Percentiles rank a stretch among this genome's conserved stretches.
Conservation (phyloP, 2,888 invertebrate genomes). For the Microchrysa polita region DNA sequence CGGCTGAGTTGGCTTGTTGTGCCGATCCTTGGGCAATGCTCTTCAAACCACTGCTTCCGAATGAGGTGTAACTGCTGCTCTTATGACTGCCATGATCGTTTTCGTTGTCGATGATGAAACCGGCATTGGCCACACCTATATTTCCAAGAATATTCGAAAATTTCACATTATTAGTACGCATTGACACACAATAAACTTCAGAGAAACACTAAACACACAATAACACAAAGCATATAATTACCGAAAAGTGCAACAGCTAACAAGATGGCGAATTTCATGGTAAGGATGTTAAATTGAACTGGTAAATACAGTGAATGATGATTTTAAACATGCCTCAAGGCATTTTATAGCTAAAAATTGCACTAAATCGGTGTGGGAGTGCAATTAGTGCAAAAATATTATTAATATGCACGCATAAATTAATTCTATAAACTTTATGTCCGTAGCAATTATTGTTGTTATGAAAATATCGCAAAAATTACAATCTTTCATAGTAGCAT, state of each 20-base stretch:
- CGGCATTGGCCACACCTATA: slow-evolving; percentile 22
- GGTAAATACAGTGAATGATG: not conserved
- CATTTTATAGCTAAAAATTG: not conserved
- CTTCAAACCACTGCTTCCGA: slow-evolving; percentile 73
- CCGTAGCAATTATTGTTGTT: too few relatives aligned
- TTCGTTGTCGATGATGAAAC: not conserved
- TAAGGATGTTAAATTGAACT: not conserved
- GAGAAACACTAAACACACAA: not conserved
- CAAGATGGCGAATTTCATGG: slow-evolving; percentile 19
- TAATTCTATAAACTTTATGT: too few relatives aligned
- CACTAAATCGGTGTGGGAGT: not conserved
- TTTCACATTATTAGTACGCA: too few relatives aligned
- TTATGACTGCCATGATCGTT: not conserved
- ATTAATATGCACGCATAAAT: too few relatives aligned
- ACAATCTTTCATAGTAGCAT: too few relatives aligned
- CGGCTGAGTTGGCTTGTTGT: slow-evolving; percentile 77
- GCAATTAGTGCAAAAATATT: too few relatives aligned
- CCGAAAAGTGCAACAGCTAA: slow-evolving; percentile 29
- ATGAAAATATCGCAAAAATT: too few relatives aligned
- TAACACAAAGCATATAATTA: not conserved
- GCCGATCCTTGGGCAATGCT: slow-evolving; percentile 78
- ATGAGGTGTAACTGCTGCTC: not conserved
- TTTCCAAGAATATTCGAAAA: not conserved
- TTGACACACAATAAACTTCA: not conserved
- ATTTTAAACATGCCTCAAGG: not conserved